Conservation (phyloP, 30 jellyfish, hydroid and myxozoan species). For the Chrysaora quinquecirrha region DNA sequence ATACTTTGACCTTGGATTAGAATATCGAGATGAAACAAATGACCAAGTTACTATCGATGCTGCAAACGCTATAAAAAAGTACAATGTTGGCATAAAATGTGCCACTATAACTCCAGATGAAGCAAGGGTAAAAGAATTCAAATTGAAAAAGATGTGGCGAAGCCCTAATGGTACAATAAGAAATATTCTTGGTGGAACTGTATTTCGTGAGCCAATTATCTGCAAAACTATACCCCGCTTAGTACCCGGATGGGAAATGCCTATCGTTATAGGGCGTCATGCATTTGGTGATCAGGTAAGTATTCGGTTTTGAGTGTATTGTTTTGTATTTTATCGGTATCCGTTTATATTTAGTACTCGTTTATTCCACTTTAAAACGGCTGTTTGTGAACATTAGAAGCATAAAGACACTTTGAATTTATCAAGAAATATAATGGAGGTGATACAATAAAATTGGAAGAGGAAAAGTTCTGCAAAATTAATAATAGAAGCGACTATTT, state of each 20-base stretch:
- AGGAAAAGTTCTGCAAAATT: too few species aligned
- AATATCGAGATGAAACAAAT: slow-evolving; percentile 96
- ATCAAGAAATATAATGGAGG: too few species aligned
- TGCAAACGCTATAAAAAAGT: slow-evolving; percentile 94
- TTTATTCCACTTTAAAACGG: too few species aligned
- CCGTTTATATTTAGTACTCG: too few species aligned
- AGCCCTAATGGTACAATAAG: slow-evolving; percentile 98
- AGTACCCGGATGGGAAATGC: slow-evolving; percentile 99
- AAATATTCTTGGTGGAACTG: slow-evolving; percentile 98
- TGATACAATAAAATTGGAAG: too few species aligned
- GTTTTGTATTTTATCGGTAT: too few species aligned
- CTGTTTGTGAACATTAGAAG: too few species aligned
- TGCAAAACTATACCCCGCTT: slow-evolving; percentile 94
- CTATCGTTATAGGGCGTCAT: slow-evolving; percentile 98
- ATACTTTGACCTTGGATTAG: slow-evolving; percentile 96
- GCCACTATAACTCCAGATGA: slow-evolving; percentile 99
- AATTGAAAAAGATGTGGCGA: slow-evolving; percentile 96
- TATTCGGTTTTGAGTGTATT: too few species aligned
- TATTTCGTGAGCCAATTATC: slow-evolving; percentile 98
- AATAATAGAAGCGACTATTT: too few species aligned
- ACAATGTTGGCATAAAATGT: slow-evolving; percentile 98
- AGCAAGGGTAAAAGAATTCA: slow-evolving; percentile 96
- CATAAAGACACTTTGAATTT: too few species aligned
- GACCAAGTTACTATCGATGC: slow-evolving; percentile 97
- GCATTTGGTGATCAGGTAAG: slow-evolving; percentile 99